Conservation (phyloP, 2,888 invertebrate genomes). For the Galerucella pusilla region DNA sequence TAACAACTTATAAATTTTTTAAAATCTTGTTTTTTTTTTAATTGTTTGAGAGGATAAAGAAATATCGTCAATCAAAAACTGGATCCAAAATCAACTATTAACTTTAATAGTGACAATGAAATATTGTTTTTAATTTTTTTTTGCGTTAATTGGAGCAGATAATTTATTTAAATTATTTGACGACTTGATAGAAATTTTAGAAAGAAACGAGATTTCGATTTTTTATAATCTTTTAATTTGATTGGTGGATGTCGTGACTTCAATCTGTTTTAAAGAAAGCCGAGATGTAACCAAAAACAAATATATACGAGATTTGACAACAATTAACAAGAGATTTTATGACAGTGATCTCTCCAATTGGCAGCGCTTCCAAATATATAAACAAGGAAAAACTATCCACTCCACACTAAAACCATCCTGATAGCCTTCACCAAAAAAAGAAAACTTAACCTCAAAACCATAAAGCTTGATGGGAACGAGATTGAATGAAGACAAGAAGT, state of each 20-base stretch:
- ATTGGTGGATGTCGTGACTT: neutral
- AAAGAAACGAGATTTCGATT: neutral
- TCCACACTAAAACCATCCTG: too few relatives aligned
- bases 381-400: too few relatives aligned
- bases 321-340: too few relatives aligned
- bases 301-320: too few relatives aligned
- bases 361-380: too few relatives aligned
- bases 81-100: neutral
- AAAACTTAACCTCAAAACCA: too few relatives aligned
- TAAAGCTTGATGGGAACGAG: too few relatives aligned
- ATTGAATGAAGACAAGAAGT: too few relatives aligned
- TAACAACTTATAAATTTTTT: conserved; percentile 24
- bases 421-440: too few relatives aligned
- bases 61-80: conserved; percentile 1
- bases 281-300: too few relatives aligned
- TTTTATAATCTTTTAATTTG: neutral
- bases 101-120: neutral
- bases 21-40: conserved; percentile 21
- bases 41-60: neutral
- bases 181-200: neutral
- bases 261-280: neutral
- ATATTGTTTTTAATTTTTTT: neutral
- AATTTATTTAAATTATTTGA: neutral
- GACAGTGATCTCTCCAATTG: too few relatives aligned
- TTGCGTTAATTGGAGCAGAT: neutral